Evolutionary conservation across 2,797 vertebrate genomes (phyloP).

Genomic region (Cossypha caffra): DNA sequence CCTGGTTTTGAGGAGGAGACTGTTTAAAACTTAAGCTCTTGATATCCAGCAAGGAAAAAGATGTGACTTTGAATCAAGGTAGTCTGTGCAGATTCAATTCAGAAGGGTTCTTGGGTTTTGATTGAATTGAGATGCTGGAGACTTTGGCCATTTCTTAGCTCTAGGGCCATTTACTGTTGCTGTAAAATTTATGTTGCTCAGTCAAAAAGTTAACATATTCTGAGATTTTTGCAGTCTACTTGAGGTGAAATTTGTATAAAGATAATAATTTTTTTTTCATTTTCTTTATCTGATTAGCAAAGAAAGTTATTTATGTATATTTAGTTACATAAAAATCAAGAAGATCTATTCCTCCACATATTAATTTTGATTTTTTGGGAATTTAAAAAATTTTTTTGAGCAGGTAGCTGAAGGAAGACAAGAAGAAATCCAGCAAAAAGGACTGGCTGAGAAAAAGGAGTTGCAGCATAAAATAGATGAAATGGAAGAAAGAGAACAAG

Average conservation of each 20-base stretch:
- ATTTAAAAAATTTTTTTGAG: not conserved
- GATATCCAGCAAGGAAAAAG: not conserved
- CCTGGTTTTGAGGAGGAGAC: not conserved
- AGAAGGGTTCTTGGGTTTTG: not conserved
- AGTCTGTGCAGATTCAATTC: not conserved
- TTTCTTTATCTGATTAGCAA: not conserved
- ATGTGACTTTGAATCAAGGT: not conserved
- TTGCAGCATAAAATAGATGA: constrained; percentile 93
- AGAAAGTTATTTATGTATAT: fast-evolving
- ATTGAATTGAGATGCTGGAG: not conserved
- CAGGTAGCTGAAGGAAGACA: constrained; percentile 91
- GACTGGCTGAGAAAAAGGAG: constrained; percentile 91
- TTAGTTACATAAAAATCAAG: not conserved
- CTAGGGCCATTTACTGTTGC: not conserved
- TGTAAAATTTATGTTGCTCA: not conserved
- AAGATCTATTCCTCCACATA: not conserved
- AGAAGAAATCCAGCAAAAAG: constrained; percentile 94
- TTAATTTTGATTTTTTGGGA: not conserved
- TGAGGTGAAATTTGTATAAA: not conserved
- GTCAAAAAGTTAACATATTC: not conserved
- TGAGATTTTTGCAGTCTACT: not conserved
- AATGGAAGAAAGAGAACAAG: constrained; percentile 98
- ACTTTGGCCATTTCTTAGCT: not conserved
- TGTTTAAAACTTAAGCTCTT: fast-evolving
- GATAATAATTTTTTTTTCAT: not conserved